Evolutionary conservation across 37 sponge, comb jelly and placozoan species (phyloP).

Genomic region (Petrosia ficiformis): DNA sequence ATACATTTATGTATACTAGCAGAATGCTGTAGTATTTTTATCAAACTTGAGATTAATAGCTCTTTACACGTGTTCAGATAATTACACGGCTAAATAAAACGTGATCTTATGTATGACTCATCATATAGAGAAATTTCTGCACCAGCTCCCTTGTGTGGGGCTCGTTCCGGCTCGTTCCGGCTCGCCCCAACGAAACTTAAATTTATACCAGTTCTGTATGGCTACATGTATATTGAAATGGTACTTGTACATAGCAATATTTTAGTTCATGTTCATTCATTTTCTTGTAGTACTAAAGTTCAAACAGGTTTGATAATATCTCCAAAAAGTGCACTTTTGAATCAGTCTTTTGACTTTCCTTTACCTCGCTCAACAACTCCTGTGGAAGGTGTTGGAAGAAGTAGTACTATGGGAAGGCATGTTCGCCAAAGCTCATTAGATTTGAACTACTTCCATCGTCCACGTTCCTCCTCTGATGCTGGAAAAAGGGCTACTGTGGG

Average conservation of each 20-base stretch:
- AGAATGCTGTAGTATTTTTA: too few relatives aligned
- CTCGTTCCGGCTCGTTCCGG: too few relatives aligned
- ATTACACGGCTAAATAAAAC: too few relatives aligned
- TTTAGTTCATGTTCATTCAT: too few relatives aligned
- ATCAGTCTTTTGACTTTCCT: neutral
- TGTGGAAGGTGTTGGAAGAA: constrained; percentile 15
- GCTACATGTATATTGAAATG: neutral
- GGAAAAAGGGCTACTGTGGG: neutral
- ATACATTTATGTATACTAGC: too few relatives aligned
- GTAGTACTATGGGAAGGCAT: constrained; percentile 5
- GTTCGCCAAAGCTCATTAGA: neutral
- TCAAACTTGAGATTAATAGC: too few relatives aligned
- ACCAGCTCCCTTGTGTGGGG: too few relatives aligned
- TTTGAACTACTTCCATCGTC: neutral
- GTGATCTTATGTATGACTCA: too few relatives aligned
- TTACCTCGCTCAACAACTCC: constrained; percentile 6
- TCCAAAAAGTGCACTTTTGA: neutral
- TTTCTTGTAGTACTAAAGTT: neutral
- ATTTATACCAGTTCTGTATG: neutral
- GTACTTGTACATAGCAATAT: neutral
- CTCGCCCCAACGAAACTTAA: too few relatives aligned
- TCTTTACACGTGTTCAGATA: too few relatives aligned
- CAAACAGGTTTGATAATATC: neutral
- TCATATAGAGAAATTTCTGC: too few relatives aligned
- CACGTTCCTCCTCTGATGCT: constrained; percentile 1